Percentiles rank a stretch among this genome's conserved stretches.
These are phyloP conservation scores for Zaprionus kolodkinae DNA, from an alignment of 1,140 invertebrate species.

Conservation along the genomic window DNA sequence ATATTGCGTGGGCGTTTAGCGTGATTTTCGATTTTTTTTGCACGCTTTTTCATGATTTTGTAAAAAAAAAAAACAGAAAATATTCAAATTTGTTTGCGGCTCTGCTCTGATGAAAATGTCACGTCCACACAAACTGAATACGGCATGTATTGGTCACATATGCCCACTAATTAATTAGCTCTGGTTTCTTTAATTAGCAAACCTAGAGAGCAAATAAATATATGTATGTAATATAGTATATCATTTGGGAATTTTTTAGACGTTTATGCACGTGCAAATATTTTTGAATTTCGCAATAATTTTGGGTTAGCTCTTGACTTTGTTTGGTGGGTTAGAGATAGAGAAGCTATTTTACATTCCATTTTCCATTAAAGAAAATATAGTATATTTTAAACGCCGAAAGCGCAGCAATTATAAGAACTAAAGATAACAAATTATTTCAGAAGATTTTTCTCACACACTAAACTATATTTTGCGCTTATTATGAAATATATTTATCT, in stretches of 20 bases:
- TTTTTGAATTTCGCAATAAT: constrained; percentile 4
- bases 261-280: constrained; percentile 21
- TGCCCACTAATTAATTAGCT: constrained; percentile 37
- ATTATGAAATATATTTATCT: too few relatives aligned
- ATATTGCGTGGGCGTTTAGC: constrained; percentile 21
- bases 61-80: not conserved
- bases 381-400: too few relatives aligned
- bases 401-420: too few relatives aligned
- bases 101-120: constrained; percentile 17
- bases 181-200: constrained; percentile 39
- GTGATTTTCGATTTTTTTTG: constrained; percentile 16
- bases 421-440: too few relatives aligned
- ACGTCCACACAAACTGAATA: constrained; percentile 15
- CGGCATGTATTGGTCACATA: constrained; percentile 19
- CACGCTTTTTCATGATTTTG: constrained; percentile 31
- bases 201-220: constrained; percentile 18
- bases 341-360: too few relatives aligned
- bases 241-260: constrained; percentile 12
- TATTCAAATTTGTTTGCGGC: not conserved
- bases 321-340: not conserved
- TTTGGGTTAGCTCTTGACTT: constrained; percentile 9
- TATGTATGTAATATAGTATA: not conserved
- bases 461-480: too few relatives aligned
- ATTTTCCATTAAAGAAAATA: too few relatives aligned
- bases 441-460: too few relatives aligned